These are phyloP conservation scores for Myxocyprinus asiaticus DNA, from an alignment of 2,113 vertebrate genomes.

Conservation along the genomic window DNA sequence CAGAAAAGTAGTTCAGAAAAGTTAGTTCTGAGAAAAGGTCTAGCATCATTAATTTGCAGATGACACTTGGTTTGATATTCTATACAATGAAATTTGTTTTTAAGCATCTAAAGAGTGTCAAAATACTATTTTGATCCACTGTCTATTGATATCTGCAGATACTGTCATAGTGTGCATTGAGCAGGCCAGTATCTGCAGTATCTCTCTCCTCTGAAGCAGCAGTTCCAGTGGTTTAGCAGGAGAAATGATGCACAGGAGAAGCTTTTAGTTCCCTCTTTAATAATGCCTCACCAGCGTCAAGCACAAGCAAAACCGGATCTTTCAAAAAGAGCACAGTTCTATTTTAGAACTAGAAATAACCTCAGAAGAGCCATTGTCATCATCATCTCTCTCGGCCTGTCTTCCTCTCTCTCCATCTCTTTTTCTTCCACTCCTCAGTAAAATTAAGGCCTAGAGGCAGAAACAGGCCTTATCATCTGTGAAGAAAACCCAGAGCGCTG, in stretches of 20 bases:
- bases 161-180: neutral
- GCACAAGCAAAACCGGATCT: neutral
- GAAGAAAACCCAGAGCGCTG: slow-evolving; percentile 58
- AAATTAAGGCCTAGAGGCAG: slow-evolving; percentile 78
- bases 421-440: no score
- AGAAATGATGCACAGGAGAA: neutral
- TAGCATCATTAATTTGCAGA: no score
- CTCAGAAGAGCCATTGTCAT: neutral
- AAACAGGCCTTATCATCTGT: slow-evolving; percentile 66
- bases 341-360: neutral
- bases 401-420: no score
- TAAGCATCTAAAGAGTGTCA: no score
- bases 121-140: no score
- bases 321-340: slow-evolving; percentile 18
- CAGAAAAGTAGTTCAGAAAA: no score
- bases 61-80: no score
- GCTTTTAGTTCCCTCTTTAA: slow-evolving; percentile 34
- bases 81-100: no score
- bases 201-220: neutral
- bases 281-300: slow-evolving; percentile 22
- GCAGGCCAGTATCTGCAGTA: neutral
- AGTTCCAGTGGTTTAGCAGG: neutral
- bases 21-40: no score
- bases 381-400: neutral
- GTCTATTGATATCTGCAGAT: slow-evolving; percentile 1